Percentiles rank a stretch among this genome's conserved stretches.
Evolutionary conservation across 1,140 invertebrate species (phyloP).

Genomic region (Calosoma granatense): DNA sequence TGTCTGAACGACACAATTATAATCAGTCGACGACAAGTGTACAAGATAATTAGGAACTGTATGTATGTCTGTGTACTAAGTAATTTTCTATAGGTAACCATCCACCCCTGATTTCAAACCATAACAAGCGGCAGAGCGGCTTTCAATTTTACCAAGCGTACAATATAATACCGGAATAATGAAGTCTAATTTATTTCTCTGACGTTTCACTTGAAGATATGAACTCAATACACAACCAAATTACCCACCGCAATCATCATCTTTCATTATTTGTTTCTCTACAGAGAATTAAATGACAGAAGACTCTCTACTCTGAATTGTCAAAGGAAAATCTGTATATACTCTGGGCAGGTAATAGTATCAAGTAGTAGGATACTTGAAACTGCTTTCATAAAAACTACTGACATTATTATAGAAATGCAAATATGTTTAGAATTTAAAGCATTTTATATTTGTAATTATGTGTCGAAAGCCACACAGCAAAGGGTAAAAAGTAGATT

Average conservation of each 20-base stretch:
- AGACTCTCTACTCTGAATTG: too few relatives aligned
- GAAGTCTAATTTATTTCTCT: neutral
- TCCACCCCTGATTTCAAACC: neutral
- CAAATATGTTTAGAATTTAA: too few relatives aligned
- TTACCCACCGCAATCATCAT: neutral
- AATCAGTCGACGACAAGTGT: neutral
- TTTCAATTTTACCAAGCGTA: neutral
- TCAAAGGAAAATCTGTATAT: too few relatives aligned
- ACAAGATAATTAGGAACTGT: neutral
- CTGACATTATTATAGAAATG: too few relatives aligned
- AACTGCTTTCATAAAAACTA: too few relatives aligned
- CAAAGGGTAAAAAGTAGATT: too few relatives aligned
- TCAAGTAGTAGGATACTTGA: too few relatives aligned
- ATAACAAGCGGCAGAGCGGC: neutral
- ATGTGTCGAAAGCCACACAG: too few relatives aligned
- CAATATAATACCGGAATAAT: neutral
- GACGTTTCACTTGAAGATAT: neutral
- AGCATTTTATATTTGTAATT: too few relatives aligned
- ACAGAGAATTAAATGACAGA: too few relatives aligned
- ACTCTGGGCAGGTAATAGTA: too few relatives aligned
- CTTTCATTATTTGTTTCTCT: too few relatives aligned
- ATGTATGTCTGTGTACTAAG: neutral
- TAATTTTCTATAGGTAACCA: neutral
- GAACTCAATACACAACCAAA: neutral
- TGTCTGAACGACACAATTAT: neutral